These are phyloP conservation scores for Ochropacha duplaris DNA, from an alignment of 2,888 invertebrate genomes.

Conservation along the genomic window DNA sequence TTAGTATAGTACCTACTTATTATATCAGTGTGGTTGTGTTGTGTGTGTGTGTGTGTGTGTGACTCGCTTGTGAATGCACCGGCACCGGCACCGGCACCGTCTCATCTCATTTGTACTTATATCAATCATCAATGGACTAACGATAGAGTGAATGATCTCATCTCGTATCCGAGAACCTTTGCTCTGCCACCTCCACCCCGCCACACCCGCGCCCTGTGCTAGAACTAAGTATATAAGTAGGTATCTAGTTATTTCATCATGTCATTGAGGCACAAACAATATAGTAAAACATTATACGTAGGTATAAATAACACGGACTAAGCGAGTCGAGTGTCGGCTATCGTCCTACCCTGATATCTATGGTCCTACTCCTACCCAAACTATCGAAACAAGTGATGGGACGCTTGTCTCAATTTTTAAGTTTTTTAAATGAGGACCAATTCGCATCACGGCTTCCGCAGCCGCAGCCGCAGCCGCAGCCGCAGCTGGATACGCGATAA, in stretches of 20 bases:
- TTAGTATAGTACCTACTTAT: neutral
- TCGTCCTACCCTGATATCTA: too few species aligned
- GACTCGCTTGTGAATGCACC: conserved; percentile 24
- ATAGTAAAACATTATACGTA: too few species aligned
- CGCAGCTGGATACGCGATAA: neutral
- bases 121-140: neutral
- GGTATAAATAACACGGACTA: too few species aligned
- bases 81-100: too few species aligned
- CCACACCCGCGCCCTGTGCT: too few species aligned
- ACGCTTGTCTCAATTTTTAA: too few species aligned
- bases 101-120: conserved; percentile 2
- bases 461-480: too few species aligned
- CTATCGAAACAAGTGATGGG: neutral
- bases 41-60: conserved; percentile 12
- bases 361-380: too few species aligned
- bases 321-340: too few species aligned
- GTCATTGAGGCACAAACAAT: too few species aligned
- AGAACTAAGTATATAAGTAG: too few species aligned
- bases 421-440: neutral
- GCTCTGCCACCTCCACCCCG: neutral
- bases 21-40: conserved; percentile 11
- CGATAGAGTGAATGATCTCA: neutral
- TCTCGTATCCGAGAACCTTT: neutral
- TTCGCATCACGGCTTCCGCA: neutral
- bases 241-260: too few species aligned